phyloP scores from a whole-genome alignment of 2,888 invertebrate species.

The Eupithecia tripunctaria region DNA sequence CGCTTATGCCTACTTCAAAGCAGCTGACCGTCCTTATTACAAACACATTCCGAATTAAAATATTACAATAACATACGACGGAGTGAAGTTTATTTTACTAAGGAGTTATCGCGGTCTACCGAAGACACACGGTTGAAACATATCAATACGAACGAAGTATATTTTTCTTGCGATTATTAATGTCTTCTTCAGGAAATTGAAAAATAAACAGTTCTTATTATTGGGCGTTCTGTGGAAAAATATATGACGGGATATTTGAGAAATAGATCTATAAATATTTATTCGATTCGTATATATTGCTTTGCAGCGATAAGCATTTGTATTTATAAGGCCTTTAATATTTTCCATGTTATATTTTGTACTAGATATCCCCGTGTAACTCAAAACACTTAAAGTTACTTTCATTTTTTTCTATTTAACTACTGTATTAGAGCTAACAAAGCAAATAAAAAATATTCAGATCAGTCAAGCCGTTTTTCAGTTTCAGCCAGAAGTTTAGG shows the following conservation, averaged over 20 bases:
- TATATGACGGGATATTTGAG: background rate
- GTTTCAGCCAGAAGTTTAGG: no score
- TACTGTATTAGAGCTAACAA: no score
- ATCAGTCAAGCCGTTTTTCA: no score
- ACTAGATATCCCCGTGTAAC: no score
- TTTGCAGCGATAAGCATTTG: background rate
- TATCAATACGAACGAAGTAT: constrained; percentile 37
- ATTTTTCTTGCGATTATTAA: constrained; percentile 41
- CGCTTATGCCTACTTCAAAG: constrained; percentile 61
- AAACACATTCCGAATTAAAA: constrained; percentile 74
- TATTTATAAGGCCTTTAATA: background rate
- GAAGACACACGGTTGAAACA: constrained; percentile 59
- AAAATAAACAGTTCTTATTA: constrained; percentile 40
- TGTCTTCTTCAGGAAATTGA: constrained; percentile 37
- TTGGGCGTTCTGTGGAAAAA: constrained; percentile 1
- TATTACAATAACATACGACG: constrained; percentile 70
- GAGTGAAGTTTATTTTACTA: constrained; percentile 62
- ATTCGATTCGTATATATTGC: background rate
- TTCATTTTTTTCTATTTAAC: no score
- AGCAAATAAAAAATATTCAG: no score
- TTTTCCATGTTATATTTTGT: background rate
- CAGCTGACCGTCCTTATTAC: constrained; percentile 58
- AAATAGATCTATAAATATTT: background rate
- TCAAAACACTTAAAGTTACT: no score
- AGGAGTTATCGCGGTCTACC: constrained; percentile 62